Evolutionary conservation across 2,113 vertebrate genomes (phyloP).

Genomic region (Megaceryle maxima): DNA sequence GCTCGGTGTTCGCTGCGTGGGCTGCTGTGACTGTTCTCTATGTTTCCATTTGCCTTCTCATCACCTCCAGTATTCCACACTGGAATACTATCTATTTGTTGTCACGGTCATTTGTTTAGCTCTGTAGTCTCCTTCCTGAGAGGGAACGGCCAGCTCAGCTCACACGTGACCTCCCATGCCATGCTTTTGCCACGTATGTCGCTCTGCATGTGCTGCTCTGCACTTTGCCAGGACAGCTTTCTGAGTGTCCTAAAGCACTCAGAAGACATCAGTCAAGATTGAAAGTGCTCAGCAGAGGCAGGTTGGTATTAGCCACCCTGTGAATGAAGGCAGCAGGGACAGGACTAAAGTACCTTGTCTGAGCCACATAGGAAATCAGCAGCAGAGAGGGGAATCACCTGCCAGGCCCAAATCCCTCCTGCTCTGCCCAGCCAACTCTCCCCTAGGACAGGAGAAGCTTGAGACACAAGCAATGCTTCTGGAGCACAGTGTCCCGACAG

Average conservation of each 20-base stretch:
- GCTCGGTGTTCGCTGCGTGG: fast-evolving
- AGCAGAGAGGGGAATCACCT: background rate
- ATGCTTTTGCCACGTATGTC: background rate
- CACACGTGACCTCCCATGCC: too few species aligned
- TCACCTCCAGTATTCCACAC: background rate
- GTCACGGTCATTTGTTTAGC: background rate
- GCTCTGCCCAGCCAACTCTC: background rate
- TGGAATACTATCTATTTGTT: background rate
- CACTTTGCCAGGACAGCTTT: background rate
- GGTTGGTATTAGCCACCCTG: background rate
- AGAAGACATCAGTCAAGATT: background rate
- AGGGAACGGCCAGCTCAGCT: background rate
- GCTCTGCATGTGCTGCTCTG: background rate
- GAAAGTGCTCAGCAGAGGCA: background rate
- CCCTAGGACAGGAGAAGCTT: background rate
- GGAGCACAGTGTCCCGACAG: background rate
- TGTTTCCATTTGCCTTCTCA: background rate
- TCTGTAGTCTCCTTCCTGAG: background rate
- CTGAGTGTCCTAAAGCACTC: background rate
- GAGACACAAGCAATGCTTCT: background rate
- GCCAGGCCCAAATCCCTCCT: background rate
- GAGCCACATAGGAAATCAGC: background rate
- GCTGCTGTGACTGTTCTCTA: background rate
- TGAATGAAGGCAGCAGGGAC: background rate
- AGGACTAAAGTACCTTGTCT: background rate